phyloP scores from a whole-genome alignment of 2,113 vertebrate species.

The Etia nguti region DNA sequence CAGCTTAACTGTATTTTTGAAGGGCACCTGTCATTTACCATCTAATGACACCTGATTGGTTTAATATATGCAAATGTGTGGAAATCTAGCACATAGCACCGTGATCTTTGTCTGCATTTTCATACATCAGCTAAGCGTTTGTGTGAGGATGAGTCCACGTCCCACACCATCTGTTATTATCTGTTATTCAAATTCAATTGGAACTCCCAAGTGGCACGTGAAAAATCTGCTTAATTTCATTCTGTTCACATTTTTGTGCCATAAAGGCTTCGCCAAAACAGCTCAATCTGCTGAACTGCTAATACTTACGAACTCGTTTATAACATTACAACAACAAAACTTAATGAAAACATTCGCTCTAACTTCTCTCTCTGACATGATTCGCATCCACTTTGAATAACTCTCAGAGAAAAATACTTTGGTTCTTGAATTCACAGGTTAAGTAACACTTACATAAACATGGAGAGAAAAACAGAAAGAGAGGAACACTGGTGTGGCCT shows the following conservation, averaged over 20 bases:
- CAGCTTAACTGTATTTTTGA: constrained; percentile 10
- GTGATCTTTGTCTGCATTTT: constrained; percentile 5
- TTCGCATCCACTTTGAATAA: neutral
- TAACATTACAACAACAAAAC: neutral
- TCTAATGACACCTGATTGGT: constrained; percentile 8
- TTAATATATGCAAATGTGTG: neutral
- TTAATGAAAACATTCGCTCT: neutral
- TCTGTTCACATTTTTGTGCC: constrained; percentile 41
- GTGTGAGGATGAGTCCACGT: constrained; percentile 23
- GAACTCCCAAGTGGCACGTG: constrained; percentile 3
- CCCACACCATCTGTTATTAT: constrained; percentile 59
- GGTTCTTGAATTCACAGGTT: neutral
- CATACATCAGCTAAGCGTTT: constrained; percentile 20
- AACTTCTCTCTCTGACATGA: neutral
- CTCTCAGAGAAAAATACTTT: neutral
- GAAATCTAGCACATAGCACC: neutral
- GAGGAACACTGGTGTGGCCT: neutral
- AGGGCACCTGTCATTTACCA: constrained; percentile 4
- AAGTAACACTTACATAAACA: neutral
- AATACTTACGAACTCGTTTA: neutral
- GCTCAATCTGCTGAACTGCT: constrained; percentile 41
- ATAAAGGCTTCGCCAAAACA: constrained; percentile 40
- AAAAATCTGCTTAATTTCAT: constrained; percentile 38
- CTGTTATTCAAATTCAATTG: constrained; percentile 55
- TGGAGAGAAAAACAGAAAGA: neutral